Evolutionary conservation across 2,888 invertebrate species (phyloP).

Genomic region (Eristalinus aeneus): DNA sequence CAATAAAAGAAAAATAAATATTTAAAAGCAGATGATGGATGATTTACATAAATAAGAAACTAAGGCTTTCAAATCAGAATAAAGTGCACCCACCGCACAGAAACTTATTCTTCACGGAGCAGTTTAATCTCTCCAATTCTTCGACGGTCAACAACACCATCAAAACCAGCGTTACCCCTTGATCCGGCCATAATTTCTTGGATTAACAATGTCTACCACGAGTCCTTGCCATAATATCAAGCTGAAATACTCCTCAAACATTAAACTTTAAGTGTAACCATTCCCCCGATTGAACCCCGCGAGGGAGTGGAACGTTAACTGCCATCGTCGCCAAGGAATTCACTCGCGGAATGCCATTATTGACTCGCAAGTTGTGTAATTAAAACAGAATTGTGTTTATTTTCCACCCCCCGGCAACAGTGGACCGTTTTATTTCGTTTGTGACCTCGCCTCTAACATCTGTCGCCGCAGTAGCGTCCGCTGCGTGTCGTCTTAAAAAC

Average conservation of each 20-base stretch:
- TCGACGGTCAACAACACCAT: not conserved
- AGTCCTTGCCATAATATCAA: conserved; percentile 23
- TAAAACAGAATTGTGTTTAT: conserved; percentile 32
- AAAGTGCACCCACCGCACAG: too few species aligned
- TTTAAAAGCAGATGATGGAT: not conserved
- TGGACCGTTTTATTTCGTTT: conserved; percentile 13
- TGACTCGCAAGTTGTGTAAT: conserved; percentile 43
- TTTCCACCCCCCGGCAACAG: not conserved
- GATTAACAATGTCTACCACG: not conserved
- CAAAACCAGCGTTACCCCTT: not conserved
- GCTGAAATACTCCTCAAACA: not conserved
- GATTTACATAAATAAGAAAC: too few species aligned
- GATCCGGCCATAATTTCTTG: not conserved
- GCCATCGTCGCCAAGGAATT: conserved; percentile 9
- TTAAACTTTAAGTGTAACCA: conserved; percentile 6
- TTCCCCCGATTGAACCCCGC: not conserved
- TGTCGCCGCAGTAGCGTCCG: conserved; percentile 12
- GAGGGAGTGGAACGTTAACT: conserved; percentile 8
- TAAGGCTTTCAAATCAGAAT: too few species aligned
- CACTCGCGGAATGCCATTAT: conserved; percentile 32
- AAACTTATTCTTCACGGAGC: not conserved
- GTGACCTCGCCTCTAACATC: conserved; percentile 18
- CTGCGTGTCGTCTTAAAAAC: conserved; percentile 2
- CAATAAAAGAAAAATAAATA: not conserved
- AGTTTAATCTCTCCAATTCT: not conserved